phyloP scores from a whole-genome alignment of 1,140 invertebrate genomes.

The Caligus rogercresseyi region DNA sequence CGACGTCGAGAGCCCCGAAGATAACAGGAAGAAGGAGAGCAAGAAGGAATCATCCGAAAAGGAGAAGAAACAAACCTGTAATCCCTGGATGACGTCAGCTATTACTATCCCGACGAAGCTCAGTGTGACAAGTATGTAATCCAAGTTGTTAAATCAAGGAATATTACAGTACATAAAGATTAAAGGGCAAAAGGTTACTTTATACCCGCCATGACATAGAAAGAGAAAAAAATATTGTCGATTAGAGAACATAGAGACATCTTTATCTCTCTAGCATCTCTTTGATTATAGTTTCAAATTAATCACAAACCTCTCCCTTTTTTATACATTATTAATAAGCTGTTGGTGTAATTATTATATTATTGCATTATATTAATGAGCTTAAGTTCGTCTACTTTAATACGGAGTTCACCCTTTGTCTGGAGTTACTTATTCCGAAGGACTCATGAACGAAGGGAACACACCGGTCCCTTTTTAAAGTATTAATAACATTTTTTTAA shows the following conservation, averaged over 20 bases:
- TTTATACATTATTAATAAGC: no score
- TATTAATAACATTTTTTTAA: neutral
- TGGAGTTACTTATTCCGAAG: no score
- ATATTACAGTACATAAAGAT: neutral
- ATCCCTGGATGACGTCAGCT: neutral
- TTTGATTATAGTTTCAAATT: no score
- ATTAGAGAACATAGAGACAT: neutral
- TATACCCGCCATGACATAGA: no score
- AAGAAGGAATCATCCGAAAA: neutral
- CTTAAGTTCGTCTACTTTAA: neutral
- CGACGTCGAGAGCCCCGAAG: neutral
- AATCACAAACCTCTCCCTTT: no score
- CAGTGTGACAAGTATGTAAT: slow-evolving; percentile 14
- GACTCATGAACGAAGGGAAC: neutral
- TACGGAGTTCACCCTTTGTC: no score
- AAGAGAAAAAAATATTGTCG: no score
- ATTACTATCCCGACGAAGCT: neutral
- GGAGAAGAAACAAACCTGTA: slow-evolving; percentile 1
- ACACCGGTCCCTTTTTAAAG: neutral
- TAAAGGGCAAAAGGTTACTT: neutral
- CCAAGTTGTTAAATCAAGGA: neutral
- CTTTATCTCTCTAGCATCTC: no score
- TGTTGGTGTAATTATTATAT: no score
- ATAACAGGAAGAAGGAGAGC: no score
- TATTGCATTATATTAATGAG: no score